Percentiles rank a stretch among this genome's conserved stretches.
Conservation (phyloP, 2,888 invertebrate genomes). For the Eurois occulta region DNA sequence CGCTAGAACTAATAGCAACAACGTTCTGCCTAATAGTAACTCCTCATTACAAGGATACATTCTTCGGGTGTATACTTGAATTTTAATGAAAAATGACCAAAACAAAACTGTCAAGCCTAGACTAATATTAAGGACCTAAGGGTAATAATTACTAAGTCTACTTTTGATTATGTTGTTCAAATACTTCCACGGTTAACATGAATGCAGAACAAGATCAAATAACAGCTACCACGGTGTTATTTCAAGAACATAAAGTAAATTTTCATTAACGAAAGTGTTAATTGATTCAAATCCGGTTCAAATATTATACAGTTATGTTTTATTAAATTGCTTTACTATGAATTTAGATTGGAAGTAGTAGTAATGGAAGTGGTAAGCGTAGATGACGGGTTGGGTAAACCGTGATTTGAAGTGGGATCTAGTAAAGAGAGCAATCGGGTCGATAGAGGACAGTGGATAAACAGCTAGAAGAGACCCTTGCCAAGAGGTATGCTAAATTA, state of each 20-base stretch:
- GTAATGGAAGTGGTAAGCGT: slow-evolving; percentile 46
- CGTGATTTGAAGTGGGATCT: slow-evolving; percentile 26
- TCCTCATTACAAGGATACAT: too few species aligned
- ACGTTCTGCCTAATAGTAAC: neutral
- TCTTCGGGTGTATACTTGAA: neutral
- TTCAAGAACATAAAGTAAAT: slow-evolving; percentile 56
- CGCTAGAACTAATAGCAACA: neutral
- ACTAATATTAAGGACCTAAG: neutral
- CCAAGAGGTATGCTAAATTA: too few species aligned
- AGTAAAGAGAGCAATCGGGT: too few species aligned
- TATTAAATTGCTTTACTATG: slow-evolving; percentile 52
- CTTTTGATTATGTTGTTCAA: slow-evolving; percentile 1
- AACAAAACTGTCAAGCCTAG: neutral
- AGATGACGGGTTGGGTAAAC: neutral
- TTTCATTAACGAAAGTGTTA: slow-evolving; percentile 70
- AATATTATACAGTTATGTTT: slow-evolving; percentile 62
- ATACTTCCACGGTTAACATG: slow-evolving; percentile 1
- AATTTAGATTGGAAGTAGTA: slow-evolving; percentile 4
- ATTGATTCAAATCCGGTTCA: slow-evolving; percentile 69
- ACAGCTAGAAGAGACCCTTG: too few species aligned
- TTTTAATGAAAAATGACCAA: neutral
- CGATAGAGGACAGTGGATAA: too few species aligned
- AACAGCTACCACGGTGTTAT: slow-evolving; percentile 30
- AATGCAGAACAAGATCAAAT: slow-evolving; percentile 14
- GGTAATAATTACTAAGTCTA: neutral